A percentile compares a stretch with the other conserved stretches of the same genome.
These are phyloP conservation scores for Dryoscopus gambensis DNA, from an alignment of 2,113 vertebrate species.

Conservation along the genomic window DNA sequence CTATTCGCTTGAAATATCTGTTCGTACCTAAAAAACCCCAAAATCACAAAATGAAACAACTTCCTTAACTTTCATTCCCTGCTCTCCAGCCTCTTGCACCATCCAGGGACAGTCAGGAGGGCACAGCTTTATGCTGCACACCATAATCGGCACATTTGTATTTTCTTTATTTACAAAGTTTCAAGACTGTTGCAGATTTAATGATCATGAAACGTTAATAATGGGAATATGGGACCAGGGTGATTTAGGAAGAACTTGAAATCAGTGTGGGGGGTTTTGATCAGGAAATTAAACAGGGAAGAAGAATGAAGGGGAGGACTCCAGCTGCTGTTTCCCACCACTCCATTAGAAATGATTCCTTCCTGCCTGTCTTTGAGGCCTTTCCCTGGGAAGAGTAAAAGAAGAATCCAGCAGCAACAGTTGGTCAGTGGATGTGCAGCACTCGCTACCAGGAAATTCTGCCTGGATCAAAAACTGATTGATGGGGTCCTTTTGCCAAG, in stretches of 20 bases:
- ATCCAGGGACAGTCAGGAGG: background rate
- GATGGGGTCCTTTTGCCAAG: background rate
- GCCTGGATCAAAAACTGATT: background rate
- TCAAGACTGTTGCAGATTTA: background rate
- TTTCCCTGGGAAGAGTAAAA: background rate
- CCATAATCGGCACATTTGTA: background rate
- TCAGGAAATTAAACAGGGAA: background rate
- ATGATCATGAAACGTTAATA: background rate
- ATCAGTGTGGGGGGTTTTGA: background rate
- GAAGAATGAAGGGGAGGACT: background rate
- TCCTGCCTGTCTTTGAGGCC: background rate
- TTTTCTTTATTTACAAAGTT: background rate
- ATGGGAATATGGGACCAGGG: background rate
- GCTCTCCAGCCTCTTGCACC: background rate
- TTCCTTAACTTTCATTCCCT: too few relatives aligned
- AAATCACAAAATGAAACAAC: background rate
- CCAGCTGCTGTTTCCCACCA: background rate
- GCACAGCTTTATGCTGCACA: background rate
- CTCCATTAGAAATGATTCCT: background rate
- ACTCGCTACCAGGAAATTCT: background rate
- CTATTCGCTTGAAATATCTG: slow-evolving; percentile 83
- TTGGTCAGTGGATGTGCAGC: background rate
- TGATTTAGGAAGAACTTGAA: background rate
- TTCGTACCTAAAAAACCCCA: slow-evolving; percentile 76
- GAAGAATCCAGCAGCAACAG: background rate